phyloP scores from a whole-genome alignment of 2,797 vertebrate genomes.

The Tapirus indicus region DNA sequence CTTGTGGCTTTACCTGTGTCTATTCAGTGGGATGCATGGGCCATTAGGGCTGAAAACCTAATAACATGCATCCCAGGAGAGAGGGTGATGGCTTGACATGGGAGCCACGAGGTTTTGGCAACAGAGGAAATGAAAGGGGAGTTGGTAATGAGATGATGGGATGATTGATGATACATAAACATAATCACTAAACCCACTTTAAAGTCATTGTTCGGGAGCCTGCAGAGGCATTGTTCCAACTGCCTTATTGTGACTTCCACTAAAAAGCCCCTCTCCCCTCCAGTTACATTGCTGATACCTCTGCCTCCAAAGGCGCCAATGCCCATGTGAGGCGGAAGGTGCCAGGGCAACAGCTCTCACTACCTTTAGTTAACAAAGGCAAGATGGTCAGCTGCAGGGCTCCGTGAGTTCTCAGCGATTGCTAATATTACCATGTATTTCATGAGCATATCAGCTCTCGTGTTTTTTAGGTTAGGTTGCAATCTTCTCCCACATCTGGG shows the following conservation, averaged over 20 bases:
- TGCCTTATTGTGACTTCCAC: background rate
- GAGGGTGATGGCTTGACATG: background rate
- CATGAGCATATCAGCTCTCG: background rate
- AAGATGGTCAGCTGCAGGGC: fast-evolving
- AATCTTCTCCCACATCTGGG: too few relatives aligned
- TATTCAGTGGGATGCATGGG: background rate
- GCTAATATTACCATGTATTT: background rate
- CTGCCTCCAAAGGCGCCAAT: background rate
- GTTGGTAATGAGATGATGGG: fast-evolving
- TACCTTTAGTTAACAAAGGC: background rate
- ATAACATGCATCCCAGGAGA: background rate
- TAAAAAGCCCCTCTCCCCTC: background rate
- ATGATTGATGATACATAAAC: fast-evolving
- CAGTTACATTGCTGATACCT: background rate
- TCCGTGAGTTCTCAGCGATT: background rate
- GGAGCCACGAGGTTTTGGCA: background rate
- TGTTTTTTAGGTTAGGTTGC: background rate
- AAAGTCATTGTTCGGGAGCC: fast-evolving
- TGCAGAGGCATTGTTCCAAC: background rate
- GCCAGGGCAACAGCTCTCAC: too few relatives aligned
- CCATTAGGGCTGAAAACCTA: background rate
- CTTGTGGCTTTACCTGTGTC: background rate
- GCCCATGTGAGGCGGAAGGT: fast-evolving
- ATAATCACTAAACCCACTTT: background rate
- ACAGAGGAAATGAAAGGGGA: background rate